Percentiles rank a stretch among this genome's conserved stretches.
These are phyloP conservation scores for Polypedilum pembai DNA, from an alignment of 1,140 invertebrate species.

Conservation along the genomic window DNA sequence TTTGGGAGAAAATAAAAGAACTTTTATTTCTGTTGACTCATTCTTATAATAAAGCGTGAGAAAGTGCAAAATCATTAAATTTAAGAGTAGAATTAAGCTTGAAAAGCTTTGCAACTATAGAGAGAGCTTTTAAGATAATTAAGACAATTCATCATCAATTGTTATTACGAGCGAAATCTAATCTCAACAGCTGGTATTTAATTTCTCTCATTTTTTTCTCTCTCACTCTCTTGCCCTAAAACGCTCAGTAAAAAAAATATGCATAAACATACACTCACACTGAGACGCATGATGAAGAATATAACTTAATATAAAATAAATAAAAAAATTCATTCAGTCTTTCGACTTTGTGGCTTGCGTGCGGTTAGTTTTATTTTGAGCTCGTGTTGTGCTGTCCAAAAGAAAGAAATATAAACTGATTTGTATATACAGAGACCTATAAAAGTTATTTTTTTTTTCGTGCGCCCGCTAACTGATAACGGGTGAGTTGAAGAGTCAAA, in stretches of 20 bases:
- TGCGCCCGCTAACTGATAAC: neutral
- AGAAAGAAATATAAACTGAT: neutral
- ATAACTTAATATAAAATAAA: conserved; percentile 8
- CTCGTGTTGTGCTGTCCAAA: neutral
- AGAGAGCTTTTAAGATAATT: too few relatives aligned
- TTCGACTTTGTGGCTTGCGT: conserved; percentile 8
- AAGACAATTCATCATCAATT: too few relatives aligned
- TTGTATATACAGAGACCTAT: neutral
- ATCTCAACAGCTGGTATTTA: too few relatives aligned
- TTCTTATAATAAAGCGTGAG: too few relatives aligned
- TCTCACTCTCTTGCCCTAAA: neutral
- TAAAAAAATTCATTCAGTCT: conserved; percentile 6
- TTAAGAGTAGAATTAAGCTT: too few relatives aligned
- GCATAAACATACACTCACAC: neutral
- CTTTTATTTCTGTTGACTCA: too few relatives aligned
- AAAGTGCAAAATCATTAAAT: too few relatives aligned
- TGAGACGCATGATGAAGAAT: neutral
- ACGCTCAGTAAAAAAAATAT: neutral
- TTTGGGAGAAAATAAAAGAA: too few relatives aligned
- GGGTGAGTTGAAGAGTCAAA: neutral
- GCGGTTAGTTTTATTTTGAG: conserved; percentile 5
- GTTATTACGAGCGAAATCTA: too few relatives aligned
- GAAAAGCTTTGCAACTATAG: too few relatives aligned
- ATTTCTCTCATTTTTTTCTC: too few relatives aligned
- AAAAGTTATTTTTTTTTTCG: neutral